A percentile compares a stretch with the other conserved stretches of the same genome.
Evolutionary conservation across 1,140 invertebrate species (phyloP).

Genomic region (Drosophila azteca): DNA sequence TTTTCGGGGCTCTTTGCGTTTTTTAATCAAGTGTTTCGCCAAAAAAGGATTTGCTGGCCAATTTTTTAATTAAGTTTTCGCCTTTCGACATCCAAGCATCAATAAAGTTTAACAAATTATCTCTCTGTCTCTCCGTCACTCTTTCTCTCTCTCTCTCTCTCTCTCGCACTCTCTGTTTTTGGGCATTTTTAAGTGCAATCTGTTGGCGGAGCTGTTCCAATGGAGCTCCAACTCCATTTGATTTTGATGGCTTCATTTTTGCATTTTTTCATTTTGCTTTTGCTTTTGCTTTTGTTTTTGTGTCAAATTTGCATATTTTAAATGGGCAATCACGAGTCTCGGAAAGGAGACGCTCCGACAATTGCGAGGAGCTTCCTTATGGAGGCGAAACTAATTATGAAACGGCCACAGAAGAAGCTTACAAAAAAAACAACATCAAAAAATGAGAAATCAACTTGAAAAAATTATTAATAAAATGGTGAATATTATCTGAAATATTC

Average conservation of each 20-base stretch:
- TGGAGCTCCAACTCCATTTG: conserved; percentile 53
- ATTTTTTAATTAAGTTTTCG: conserved; percentile 76
- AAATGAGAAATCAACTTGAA: conserved; percentile 9
- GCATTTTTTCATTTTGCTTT: conserved; percentile 36
- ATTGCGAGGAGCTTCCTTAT: conserved; percentile 49
- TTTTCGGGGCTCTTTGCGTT: conserved; percentile 34
- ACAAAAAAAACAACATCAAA: not conserved
- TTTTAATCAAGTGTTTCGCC: conserved; percentile 64
- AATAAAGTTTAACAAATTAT: conserved; percentile 74
- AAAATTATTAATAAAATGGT: not conserved
- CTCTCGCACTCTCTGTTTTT: conserved; percentile 10
- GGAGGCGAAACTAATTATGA: conserved; percentile 55
- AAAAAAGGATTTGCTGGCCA: conserved; percentile 62
- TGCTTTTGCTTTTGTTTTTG: conserved; percentile 18
- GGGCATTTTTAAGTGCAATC: conserved; percentile 50
- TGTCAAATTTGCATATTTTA: conserved; percentile 71
- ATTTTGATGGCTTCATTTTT: conserved; percentile 75
- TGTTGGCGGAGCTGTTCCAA: conserved; percentile 9
- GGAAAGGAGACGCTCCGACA: conserved; percentile 45
- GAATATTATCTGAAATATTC: not conserved
- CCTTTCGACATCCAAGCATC: conserved; percentile 68
- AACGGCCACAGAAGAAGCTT: not conserved
- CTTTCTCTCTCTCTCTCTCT: not conserved
- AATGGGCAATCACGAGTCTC: conserved; percentile 57
- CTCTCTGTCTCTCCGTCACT: conserved; percentile 24